A percentile compares a stretch with the other conserved stretches of the same genome.
Evolutionary conservation across 2,113 vertebrate genomes (phyloP).

Genomic region (Odontesthes bonariensis): DNA sequence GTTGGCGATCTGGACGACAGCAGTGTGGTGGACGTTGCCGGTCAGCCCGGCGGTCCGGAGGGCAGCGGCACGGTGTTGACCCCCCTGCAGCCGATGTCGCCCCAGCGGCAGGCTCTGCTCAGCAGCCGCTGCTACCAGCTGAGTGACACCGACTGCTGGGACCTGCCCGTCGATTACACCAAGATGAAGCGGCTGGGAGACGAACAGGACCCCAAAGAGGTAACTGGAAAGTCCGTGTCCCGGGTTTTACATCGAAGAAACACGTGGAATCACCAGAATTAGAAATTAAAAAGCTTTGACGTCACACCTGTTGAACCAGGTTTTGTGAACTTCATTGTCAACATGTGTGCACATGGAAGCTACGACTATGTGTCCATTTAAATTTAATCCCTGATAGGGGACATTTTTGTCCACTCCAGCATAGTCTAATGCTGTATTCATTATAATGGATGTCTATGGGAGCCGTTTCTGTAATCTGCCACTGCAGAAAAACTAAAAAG

Average conservation of each 20-base stretch:
- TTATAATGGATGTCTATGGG: too few relatives aligned
- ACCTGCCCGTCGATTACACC: slow-evolving; percentile 96
- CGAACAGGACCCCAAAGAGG: slow-evolving; percentile 90
- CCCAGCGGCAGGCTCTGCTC: slow-evolving; percentile 94
- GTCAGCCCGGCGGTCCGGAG: slow-evolving; percentile 87
- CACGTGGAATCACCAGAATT: not conserved
- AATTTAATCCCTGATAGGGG: too few relatives aligned
- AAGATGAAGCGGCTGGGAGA: slow-evolving; percentile 95
- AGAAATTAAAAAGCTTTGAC: too few relatives aligned
- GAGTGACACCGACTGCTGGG: slow-evolving; percentile 94
- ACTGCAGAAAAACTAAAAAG: too few relatives aligned
- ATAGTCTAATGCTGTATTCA: too few relatives aligned
- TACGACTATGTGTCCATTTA: too few relatives aligned
- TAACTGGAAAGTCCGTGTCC: slow-evolving; percentile 62
- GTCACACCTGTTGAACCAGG: too few relatives aligned
- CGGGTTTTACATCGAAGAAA: too few relatives aligned
- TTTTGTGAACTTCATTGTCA: too few relatives aligned
- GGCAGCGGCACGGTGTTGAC: slow-evolving; percentile 93
- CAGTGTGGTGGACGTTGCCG: slow-evolving; percentile 89
- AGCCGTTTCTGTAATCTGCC: too few relatives aligned
- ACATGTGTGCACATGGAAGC: too few relatives aligned
- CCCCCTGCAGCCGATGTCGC: slow-evolving; percentile 97
- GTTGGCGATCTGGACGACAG: slow-evolving; percentile 92
- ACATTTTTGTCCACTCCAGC: too few relatives aligned
- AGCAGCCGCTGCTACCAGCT: slow-evolving; percentile 94